These are phyloP conservation scores for Drosophila busckii DNA, from an alignment of 1,140 invertebrate species.

Conservation along the genomic window DNA sequence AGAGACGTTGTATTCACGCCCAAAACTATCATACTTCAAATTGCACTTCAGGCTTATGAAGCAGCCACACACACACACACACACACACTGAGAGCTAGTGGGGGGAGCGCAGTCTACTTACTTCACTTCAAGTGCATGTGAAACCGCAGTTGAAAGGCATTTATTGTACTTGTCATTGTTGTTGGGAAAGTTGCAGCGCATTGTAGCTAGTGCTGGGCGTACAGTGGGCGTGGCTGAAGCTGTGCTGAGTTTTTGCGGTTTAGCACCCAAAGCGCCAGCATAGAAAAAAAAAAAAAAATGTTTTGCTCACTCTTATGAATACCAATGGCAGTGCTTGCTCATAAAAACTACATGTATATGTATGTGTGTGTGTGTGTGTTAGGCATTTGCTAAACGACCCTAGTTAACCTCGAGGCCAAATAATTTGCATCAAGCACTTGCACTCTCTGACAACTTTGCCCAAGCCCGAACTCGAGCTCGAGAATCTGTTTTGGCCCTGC, in stretches of 20 bases:
- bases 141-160: slow-evolving; percentile 77
- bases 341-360: slow-evolving; percentile 45
- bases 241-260: slow-evolving; percentile 36
- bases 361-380: slow-evolving; percentile 38
- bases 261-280: slow-evolving; percentile 8
- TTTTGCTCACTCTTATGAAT: slow-evolving; percentile 62
- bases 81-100: too few relatives aligned
- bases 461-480: slow-evolving; percentile 47
- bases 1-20: background rate
- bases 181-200: slow-evolving; percentile 17
- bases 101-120: slow-evolving; percentile 14
- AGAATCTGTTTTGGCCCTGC: slow-evolving; percentile 56
- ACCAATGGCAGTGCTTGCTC: slow-evolving; percentile 62
- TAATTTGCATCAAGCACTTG: slow-evolving; percentile 75
- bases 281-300: slow-evolving; percentile 61
- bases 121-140: slow-evolving; percentile 73
- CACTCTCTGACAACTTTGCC: slow-evolving; percentile 39
- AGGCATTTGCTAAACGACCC: slow-evolving; percentile 76
- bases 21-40: slow-evolving; percentile 62
- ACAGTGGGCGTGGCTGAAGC: slow-evolving; percentile 16
- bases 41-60: slow-evolving; percentile 42
- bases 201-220: slow-evolving; percentile 23
- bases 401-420: slow-evolving; percentile 74
- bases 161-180: slow-evolving; percentile 77
- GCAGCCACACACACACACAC: slow-evolving; percentile 8